These are phyloP conservation scores for Aldabrachelys gigantea DNA, from an alignment of 2,113 vertebrate genomes.

Conservation along the genomic window DNA sequence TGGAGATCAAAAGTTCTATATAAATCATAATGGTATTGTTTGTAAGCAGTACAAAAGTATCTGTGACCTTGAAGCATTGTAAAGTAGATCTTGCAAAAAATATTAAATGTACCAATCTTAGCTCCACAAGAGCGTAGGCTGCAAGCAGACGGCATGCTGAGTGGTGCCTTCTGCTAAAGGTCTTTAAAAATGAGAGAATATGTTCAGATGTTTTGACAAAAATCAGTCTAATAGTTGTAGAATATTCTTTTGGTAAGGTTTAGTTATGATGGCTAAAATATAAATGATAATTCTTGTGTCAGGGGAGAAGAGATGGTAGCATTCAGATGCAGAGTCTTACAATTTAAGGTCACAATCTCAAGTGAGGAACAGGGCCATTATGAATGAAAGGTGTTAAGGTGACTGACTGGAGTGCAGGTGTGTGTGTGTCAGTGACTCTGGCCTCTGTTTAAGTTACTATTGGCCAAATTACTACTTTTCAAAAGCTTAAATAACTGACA, in stretches of 20 bases:
- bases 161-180: background rate
- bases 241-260: background rate
- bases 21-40: background rate
- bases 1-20: background rate
- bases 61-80: background rate
- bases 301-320: background rate
- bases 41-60: background rate
- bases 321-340: background rate
- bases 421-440: background rate
- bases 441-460: background rate
- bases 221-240: background rate
- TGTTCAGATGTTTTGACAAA: background rate
- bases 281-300: background rate
- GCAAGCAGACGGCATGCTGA: background rate
- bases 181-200: background rate
- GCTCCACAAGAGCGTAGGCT: background rate
- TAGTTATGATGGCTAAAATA: background rate
- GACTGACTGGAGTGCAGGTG: background rate
- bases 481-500: background rate
- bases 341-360: background rate
- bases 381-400: background rate
- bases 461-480: background rate
- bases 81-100: background rate
- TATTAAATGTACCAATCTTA: background rate
- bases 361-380: background rate